Evolutionary conservation across 2,888 invertebrate species (phyloP), one percentile per base, ranked within the genome.

Genomic region (Cheilosia grossa): DNA sequence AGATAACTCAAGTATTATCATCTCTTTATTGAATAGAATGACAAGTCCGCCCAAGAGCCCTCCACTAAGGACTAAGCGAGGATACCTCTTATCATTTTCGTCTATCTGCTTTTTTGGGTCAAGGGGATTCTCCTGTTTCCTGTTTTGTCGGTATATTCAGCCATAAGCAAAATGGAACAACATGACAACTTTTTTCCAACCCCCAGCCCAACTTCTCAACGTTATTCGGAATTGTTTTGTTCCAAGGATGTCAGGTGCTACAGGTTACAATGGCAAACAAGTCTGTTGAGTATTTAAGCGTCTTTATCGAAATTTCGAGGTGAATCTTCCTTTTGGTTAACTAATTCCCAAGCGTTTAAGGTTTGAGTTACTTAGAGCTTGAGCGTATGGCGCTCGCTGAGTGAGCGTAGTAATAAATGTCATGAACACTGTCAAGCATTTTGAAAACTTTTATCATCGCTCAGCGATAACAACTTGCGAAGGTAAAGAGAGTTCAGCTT

Each of bases 1-100:
- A 66, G 81, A 85, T 85, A 85, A 67, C 54, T 85, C 51, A 85
- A 85, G 85, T 63, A 85, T 81, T 73, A 72, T 85, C 81, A 85
- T 75, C 75, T 77, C 67, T 81, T 75, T 58, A 77, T 85, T 85
- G 81, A 85, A 85, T 81, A 72, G 72, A 85, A 85, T 67, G 80
- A 66, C 54, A 49, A 73, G 42, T 37, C 44, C 27, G 21, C 27
- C 69, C n/a, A 33, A n/a, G n/a, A 40, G 47, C 44, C 40, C 51
- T 21, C 69, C 80, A 63, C 24, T 21, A 79, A 61, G 66, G 66
- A 58, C 66, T 54, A 63, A 75, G 72, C 63, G 85, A 85, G 77
- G 85, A 85, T 75, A 30, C 72, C 67, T 63, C 74, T 85, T 81
- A 85, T 85, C 85, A 59, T 77, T 67, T 70, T 81, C 61, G 61